Evolutionary conservation across 2,797 vertebrate species (phyloP).

Genomic region (Pantherophis alleghaniensis): DNA sequence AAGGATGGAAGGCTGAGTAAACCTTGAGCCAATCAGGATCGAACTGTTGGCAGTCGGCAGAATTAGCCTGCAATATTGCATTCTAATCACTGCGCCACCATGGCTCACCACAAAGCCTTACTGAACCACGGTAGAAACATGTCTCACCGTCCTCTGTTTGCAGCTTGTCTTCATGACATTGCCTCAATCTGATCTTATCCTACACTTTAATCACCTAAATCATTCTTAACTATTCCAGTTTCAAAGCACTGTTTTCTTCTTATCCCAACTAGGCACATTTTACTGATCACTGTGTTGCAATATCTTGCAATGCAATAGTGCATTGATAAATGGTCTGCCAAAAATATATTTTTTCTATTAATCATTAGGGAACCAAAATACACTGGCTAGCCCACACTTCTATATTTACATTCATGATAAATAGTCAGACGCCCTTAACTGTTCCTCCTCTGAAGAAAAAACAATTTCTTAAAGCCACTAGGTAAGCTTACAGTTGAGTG

Average conservation of each 20-base stretch:
- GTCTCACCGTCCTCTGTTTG: neutral
- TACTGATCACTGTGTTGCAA: neutral
- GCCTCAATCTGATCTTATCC: neutral
- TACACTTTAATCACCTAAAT: neutral
- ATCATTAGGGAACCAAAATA: neutral
- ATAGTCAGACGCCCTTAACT: neutral
- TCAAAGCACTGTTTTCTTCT: neutral
- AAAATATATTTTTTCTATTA: neutral
- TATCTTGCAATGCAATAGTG: neutral
- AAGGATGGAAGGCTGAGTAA: neutral
- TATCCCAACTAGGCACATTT: neutral
- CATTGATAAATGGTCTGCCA: neutral
- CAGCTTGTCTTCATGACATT: neutral
- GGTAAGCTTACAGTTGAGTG: neutral
- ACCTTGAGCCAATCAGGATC: too few relatives aligned
- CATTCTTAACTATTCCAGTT: neutral
- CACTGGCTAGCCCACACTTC: neutral
- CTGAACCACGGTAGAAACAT: neutral
- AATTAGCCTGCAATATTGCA: too few relatives aligned
- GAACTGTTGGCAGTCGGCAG: too few relatives aligned
- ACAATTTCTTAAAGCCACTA: neutral
- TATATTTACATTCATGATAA: neutral
- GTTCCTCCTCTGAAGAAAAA: neutral
- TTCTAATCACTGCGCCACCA: too few relatives aligned
- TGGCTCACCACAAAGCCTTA: neutral